phyloP scores from a whole-genome alignment of 1,140 invertebrate genomes.

The Pomacea maculata region DNA sequence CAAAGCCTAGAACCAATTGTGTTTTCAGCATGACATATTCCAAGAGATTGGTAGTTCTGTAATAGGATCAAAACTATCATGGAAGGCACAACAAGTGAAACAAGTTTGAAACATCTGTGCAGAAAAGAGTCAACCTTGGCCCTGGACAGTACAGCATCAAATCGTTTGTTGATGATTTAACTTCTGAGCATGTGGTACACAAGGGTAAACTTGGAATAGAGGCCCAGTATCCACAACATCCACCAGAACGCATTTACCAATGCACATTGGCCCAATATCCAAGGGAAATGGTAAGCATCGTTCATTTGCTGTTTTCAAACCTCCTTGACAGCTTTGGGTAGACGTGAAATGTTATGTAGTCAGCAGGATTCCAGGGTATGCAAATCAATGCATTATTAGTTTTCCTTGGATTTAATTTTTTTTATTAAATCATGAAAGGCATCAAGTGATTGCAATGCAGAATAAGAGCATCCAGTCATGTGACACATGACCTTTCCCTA shows the following conservation, averaged over 20 bases:
- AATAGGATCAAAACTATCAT: background rate
- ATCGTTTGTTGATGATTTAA: conserved; percentile 57
- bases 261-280: conserved; percentile 53
- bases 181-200: conserved; percentile 44
- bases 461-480: no score
- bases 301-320: no score
- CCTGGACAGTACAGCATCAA: conserved; percentile 61
- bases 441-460: no score
- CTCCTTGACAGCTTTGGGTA: no score
- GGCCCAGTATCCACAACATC: conserved; percentile 49
- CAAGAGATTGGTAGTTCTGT: background rate
- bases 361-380: no score
- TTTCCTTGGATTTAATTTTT: no score
- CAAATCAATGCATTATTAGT: no score
- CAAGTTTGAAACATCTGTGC: conserved; percentile 15
- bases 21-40: background rate
- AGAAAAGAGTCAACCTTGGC: conserved; percentile 54
- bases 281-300: conserved; percentile 38
- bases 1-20: background rate
- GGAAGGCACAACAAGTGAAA: background rate
- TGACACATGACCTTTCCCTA: no score
- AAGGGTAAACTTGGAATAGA: conserved; percentile 59
- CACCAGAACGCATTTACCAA: conserved; percentile 55
- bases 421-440: no score
- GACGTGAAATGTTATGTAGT: no score